Evolutionary conservation across 2,113 vertebrate genomes (phyloP).

Genomic region (Serilophus lunatus): DNA sequence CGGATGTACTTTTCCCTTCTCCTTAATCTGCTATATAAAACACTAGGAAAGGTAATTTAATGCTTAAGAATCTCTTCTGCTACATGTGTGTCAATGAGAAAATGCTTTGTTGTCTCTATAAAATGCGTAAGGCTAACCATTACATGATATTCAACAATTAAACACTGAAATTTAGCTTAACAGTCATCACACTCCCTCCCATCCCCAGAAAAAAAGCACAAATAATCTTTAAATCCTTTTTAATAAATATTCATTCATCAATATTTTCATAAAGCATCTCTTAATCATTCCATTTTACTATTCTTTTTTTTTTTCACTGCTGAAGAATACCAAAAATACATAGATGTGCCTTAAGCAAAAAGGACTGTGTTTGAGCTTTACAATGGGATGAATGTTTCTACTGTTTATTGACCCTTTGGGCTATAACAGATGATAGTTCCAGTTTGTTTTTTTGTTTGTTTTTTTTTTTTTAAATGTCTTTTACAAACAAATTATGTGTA

Average conservation of each 20-base stretch:
- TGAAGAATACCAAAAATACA: conserved; percentile 76
- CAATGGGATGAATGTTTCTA: conserved; percentile 66
- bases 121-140: not conserved
- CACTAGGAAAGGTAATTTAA: not conserved
- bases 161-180: not conserved
- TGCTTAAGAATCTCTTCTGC: not conserved
- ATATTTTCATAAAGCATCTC: conserved; percentile 70
- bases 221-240: conserved; percentile 64
- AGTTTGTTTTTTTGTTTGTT: conserved; percentile 53
- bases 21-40: not conserved
- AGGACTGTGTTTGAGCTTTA: conserved; percentile 61
- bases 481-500: conserved; percentile 38
- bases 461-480: conserved; percentile 42
- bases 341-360: conserved; percentile 72
- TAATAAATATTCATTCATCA: conserved; percentile 78
- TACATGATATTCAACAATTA: not conserved
- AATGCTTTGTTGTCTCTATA: not conserved
- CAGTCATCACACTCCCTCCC: not conserved
- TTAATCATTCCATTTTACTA: conserved; percentile 69
- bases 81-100: not conserved
- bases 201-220: not conserved
- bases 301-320: conserved; percentile 61
- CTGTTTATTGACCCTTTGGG: conserved; percentile 14
- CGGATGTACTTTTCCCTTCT: not conserved
- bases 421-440: conserved; percentile 14